A percentile compares a stretch with the other conserved stretches of the same genome.
phyloP scores from a whole-genome alignment of 2,888 invertebrate species.

The Colletes collaris region DNA sequence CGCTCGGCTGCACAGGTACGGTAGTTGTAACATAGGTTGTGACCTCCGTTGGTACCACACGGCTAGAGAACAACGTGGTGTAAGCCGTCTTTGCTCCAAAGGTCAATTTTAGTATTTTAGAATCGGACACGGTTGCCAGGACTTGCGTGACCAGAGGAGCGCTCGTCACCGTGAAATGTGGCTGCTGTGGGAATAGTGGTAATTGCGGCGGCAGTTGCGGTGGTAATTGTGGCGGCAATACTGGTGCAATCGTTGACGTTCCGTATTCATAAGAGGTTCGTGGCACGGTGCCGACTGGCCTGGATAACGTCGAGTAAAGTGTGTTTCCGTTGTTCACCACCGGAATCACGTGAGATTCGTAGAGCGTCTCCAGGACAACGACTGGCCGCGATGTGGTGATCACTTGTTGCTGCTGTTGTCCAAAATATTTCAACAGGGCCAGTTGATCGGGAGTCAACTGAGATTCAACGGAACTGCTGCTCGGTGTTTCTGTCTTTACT shows the following conservation, averaged over 20 bases:
- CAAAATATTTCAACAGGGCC: constrained; percentile 88
- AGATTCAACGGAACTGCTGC: constrained; percentile 80
- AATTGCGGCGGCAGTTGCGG: constrained; percentile 78
- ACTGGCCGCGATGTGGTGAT: constrained; percentile 92
- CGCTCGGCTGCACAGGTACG: constrained; percentile 88
- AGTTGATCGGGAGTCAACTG: constrained; percentile 88
- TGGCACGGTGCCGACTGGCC: constrained; percentile 89
- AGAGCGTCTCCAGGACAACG: constrained; percentile 90
- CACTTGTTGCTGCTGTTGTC: constrained; percentile 86
- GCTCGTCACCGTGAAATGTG: constrained; percentile 90
- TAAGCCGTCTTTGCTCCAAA: constrained; percentile 96
- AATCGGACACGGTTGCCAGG: constrained; percentile 90
- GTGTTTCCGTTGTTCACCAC: constrained; percentile 90
- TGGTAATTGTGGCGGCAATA: constrained; percentile 61
- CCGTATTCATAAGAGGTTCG: constrained; percentile 85
- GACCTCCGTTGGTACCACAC: constrained; percentile 91
- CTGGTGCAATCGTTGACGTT: constrained; percentile 87
- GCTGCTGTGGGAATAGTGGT: constrained; percentile 86
- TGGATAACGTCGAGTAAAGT: constrained; percentile 90
- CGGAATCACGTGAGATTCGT: constrained; percentile 92
- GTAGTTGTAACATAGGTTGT: constrained; percentile 94
- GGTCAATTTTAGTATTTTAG: constrained; percentile 92
- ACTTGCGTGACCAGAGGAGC: constrained; percentile 93
- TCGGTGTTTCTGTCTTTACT: constrained; percentile 85
- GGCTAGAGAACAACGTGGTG: constrained; percentile 93